Conservation (phyloP, 1,140 invertebrate species). For the Drosophila punjabiensis region DNA sequence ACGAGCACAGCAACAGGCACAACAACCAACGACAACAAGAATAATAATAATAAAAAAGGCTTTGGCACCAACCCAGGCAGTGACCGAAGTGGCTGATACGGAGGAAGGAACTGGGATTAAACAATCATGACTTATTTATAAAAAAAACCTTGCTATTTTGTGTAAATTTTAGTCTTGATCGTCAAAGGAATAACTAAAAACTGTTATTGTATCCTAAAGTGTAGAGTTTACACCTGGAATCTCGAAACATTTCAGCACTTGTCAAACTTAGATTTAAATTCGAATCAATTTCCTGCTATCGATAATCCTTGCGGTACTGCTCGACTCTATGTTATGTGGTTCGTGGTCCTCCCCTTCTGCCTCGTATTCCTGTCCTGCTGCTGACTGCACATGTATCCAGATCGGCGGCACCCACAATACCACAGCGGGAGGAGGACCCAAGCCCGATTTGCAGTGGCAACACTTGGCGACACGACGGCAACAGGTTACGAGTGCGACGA, state of each 20-base stretch:
- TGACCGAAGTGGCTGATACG: neutral
- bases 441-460: slow-evolving; percentile 15
- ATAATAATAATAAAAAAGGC: neutral
- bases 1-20: too few relatives aligned
- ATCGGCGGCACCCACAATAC: slow-evolving; percentile 49
- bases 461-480: slow-evolving; percentile 45
- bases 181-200: too few relatives aligned
- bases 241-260: slow-evolving; percentile 10
- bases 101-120: neutral
- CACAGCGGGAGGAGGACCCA: slow-evolving; percentile 28
- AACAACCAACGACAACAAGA: neutral
- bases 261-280: slow-evolving; percentile 6
- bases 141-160: too few relatives aligned
- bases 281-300: slow-evolving; percentile 3
- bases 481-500: slow-evolving; percentile 55
- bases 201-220: too few relatives aligned
- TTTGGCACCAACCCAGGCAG: too few relatives aligned
- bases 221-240: neutral
- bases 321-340: slow-evolving; percentile 1
- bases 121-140: too few relatives aligned
- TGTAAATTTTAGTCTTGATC: too few relatives aligned
- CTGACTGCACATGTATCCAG: slow-evolving; percentile 21
- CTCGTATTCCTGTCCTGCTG: slow-evolving; percentile 31
- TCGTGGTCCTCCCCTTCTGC: slow-evolving; percentile 22
- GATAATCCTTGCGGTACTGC: slow-evolving; percentile 33